Evolutionary conservation across 2,797 vertebrate species (phyloP), one percentile per base, ranked within the genome.

Genomic region (Lemur catta): DNA sequence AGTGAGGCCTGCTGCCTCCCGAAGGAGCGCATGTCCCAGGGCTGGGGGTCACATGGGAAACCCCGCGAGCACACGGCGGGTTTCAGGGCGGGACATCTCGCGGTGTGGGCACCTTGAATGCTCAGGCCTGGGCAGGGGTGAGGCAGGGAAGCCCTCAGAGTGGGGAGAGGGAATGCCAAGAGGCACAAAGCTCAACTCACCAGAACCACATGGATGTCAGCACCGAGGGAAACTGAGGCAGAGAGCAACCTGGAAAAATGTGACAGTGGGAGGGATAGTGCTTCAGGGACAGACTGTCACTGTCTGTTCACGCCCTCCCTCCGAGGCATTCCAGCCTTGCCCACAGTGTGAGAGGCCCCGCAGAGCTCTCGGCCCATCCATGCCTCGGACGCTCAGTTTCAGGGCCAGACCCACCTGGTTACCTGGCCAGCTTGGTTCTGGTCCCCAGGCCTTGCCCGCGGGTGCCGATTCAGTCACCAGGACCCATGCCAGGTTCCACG

Each of bases 191-290:
- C 28, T 30, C 72, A 71, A 5, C 52, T 12, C 33, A 43, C 75
- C 50, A 72, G 55, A 61, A 46, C 38, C 7, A 6, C 12, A 30
- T 0, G 38, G 52, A 41, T 14, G 5, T n/a, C 46, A 85, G 76
- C 61, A 41, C n/a, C 26, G 48, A 46, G 33, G 48, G 41, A 63
- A 85, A 61, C 15, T 41, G 74, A 96, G 72, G 50, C 79, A 69
- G 18, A 55, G 22, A 61, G n/a, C 0, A 0, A 38, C 38, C 50
- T 41, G 2, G 2, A 9, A 61, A 0, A 1, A 3, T n/a, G 26
- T 0, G 2, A 61, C 22, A 2, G 22, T 17, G 0, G 35, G 48
- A 59, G 72, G 33, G 6, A 33, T 3, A 2, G 50, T 28, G 6
- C 50, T 55, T 1, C 15, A 24, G 11, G 35, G 46, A 46, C 13